phyloP scores from a whole-genome alignment of 2,113 vertebrate species.

The Percina caprodes region DNA sequence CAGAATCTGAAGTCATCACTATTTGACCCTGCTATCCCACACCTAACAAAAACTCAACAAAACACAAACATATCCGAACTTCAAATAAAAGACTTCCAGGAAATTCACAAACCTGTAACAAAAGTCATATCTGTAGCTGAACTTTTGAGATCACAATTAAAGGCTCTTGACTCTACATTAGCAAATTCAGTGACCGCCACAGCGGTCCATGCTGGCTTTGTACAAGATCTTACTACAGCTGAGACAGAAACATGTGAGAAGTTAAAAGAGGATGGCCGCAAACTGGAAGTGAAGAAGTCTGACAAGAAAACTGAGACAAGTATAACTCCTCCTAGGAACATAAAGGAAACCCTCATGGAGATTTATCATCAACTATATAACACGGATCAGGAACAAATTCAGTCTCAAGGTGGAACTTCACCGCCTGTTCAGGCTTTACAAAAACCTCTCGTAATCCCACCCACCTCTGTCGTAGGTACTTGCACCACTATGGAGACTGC shows the following conservation, averaged over 20 bases:
- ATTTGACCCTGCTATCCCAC: not conserved
- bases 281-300: constrained; percentile 18
- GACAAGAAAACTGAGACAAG: constrained; percentile 1
- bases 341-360: constrained; percentile 59
- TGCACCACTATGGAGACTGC: not conserved
- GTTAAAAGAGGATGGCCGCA: constrained; percentile 16
- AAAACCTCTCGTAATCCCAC: constrained; percentile 22
- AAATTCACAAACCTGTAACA: constrained; percentile 53
- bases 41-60: constrained; percentile 11
- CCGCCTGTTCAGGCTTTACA: constrained; percentile 10
- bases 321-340: constrained; percentile 17
- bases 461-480: constrained; percentile 22
- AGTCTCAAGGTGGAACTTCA: not conserved
- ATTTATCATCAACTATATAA: constrained; percentile 52
- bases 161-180: constrained; percentile 48
- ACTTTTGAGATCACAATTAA: constrained; percentile 73
- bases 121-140: constrained; percentile 74
- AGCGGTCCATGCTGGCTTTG: constrained; percentile 1
- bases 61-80: constrained; percentile 2
- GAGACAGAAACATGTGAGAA: not conserved
- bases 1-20: not conserved
- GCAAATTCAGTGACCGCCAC: constrained; percentile 16
- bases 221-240: not conserved
- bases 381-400: constrained; percentile 34
- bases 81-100: constrained; percentile 25